Percentiles rank a stretch among this genome's conserved stretches.
Conservation (phyloP, 2,888 invertebrate genomes). For the Monopis laevigella region DNA sequence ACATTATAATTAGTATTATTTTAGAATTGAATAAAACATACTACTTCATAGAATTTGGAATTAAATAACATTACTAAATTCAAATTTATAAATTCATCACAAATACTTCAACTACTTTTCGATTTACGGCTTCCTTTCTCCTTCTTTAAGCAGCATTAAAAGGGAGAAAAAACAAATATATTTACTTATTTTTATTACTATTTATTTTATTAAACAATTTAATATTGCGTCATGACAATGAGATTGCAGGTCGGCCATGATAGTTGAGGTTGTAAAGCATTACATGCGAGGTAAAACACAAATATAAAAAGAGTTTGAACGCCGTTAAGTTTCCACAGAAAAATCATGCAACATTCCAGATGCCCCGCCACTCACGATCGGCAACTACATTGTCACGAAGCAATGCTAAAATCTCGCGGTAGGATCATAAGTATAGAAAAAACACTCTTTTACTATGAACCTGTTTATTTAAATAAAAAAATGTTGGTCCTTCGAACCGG, state of each 20-base stretch:
- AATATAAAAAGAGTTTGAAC: neutral
- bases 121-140: constrained; percentile 45
- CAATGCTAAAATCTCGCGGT: constrained; percentile 42
- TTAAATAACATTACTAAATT: no score
- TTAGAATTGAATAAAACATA: constrained; percentile 29
- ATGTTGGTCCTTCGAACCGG: no score
- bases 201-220: neutral
- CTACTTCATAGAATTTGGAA: constrained; percentile 49
- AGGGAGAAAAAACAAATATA: constrained; percentile 38
- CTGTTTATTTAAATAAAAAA: neutral
- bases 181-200: constrained; percentile 1
- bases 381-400: constrained; percentile 68
- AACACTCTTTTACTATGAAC: neutral
- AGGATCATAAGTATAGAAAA: neutral
- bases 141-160: constrained; percentile 61
- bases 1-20: constrained; percentile 26
- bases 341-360: constrained; percentile 11
- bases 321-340: neutral
- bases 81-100: no score
- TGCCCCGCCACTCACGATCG: constrained; percentile 1
- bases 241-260: constrained; percentile 65
- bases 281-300: constrained; percentile 42
- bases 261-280: constrained; percentile 38
- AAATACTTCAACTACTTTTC: no score
- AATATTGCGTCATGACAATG: constrained; percentile 64